A percentile compares a stretch with the other conserved stretches of the same genome.
Conservation (phyloP, 2,888 invertebrate genomes). For the Pyrrhia umbra region DNA sequence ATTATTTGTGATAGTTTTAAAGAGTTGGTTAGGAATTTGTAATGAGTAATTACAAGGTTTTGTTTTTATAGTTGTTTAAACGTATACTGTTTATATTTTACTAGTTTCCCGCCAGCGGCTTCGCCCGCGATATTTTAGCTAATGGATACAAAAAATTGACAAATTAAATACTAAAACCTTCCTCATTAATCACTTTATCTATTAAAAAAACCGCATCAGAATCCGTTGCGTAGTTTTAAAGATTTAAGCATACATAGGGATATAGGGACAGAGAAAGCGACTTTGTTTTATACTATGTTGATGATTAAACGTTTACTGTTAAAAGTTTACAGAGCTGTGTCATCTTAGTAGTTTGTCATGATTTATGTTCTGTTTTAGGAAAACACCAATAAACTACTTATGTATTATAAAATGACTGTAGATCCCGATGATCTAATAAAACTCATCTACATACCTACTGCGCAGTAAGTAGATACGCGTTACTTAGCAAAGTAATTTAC, state of each 20-base stretch:
- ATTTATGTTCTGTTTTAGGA: neutral
- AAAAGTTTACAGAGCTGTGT: neutral
- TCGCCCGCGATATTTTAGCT: too few species aligned
- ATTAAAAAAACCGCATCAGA: too few species aligned
- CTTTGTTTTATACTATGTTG: neutral
- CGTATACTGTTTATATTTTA: neutral
- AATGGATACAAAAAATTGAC: too few species aligned
- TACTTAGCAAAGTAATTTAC: constrained; percentile 27
- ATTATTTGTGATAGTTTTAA: neutral
- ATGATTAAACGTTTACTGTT: neutral
- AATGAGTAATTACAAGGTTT: neutral
- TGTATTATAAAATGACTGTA: neutral
- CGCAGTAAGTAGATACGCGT: constrained; percentile 14
- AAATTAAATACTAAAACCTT: too few species aligned
- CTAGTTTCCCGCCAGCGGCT: too few species aligned
- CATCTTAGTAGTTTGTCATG: neutral
- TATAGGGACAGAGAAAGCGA: too few species aligned
- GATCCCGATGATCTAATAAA: constrained; percentile 19
- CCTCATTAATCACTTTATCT: too few species aligned
- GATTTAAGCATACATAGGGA: too few species aligned
- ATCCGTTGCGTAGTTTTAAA: too few species aligned
- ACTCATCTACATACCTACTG: constrained; percentile 14
- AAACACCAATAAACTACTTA: neutral
- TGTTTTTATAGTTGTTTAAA: neutral
- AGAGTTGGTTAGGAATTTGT: neutral